Conservation (phyloP, 2,113 vertebrate species). For the Macrotis lagotis region DNA sequence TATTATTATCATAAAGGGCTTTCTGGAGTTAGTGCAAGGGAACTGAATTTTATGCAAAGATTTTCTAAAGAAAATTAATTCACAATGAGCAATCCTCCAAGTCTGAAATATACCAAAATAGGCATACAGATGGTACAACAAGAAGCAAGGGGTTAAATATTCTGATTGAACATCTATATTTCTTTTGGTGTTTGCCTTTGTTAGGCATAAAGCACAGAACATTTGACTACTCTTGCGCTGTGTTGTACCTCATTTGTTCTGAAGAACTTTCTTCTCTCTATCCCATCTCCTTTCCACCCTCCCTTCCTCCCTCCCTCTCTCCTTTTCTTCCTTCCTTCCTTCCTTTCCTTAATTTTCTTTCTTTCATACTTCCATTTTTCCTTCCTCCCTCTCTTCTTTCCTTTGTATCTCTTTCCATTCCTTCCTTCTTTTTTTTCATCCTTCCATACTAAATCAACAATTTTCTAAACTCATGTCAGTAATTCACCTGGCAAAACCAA, state of each 20-base stretch:
- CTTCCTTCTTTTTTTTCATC: not conserved
- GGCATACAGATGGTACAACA: conserved; percentile 39
- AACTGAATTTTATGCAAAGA: conserved; percentile 38
- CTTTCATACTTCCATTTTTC: not conserved
- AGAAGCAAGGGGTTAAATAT: conserved; percentile 32
- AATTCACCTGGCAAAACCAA: not conserved
- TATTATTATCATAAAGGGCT: conserved; percentile 45
- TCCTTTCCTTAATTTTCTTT: not conserved
- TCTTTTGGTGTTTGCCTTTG: conserved; percentile 47
- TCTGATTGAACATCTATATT: conserved; percentile 10
- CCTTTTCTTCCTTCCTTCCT: not conserved
- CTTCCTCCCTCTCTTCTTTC: too few relatives aligned
- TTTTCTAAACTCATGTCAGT: not conserved
- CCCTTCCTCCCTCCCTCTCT: not conserved
- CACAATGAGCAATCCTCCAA: conserved; percentile 17
- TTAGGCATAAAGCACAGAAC: not conserved
- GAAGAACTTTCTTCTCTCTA: not conserved
- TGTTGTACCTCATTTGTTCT: not conserved
- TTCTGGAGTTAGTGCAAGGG: conserved; percentile 41
- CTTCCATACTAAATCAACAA: not conserved
- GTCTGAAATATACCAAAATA: conserved; percentile 33
- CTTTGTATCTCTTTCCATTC: not conserved
- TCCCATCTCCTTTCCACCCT: not conserved
- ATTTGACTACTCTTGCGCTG: conserved; percentile 23
- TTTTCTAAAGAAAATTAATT: conserved; percentile 47